Evolutionary conservation across 2,797 vertebrate species (phyloP).

Genomic region (Danio choprae): DNA sequence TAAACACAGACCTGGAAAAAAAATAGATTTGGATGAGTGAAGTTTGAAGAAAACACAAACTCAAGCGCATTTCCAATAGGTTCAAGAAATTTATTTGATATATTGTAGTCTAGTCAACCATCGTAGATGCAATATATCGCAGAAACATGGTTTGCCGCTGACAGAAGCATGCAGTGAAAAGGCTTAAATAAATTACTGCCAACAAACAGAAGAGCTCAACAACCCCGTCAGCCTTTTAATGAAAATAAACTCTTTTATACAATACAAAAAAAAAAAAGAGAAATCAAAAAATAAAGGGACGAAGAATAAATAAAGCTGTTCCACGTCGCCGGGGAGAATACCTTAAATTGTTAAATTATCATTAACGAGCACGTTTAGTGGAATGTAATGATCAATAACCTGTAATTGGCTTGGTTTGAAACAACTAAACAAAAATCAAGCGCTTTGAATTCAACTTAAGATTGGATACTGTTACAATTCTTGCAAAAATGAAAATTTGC

Average conservation of each 20-base stretch:
- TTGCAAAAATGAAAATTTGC: background rate
- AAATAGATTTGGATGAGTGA: background rate
- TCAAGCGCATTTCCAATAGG: background rate
- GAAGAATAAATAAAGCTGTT: slow-evolving; percentile 57
- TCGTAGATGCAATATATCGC: slow-evolving; percentile 49
- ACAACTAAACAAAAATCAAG: slow-evolving; percentile 5
- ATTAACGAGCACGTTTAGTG: slow-evolving; percentile 51
- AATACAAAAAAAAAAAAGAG: slow-evolving; percentile 52
- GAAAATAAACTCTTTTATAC: slow-evolving; percentile 64
- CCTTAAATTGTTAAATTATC: slow-evolving; percentile 12
- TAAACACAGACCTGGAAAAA: background rate
- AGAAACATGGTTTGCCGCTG: slow-evolving; percentile 39
- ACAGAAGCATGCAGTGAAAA: slow-evolving; percentile 44
- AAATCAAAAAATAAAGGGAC: background rate
- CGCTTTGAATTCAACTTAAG: background rate
- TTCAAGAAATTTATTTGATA: slow-evolving; percentile 58
- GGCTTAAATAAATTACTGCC: slow-evolving; percentile 54
- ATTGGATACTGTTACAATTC: background rate
- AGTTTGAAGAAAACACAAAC: background rate
- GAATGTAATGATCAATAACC: slow-evolving; percentile 52
- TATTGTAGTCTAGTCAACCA: slow-evolving; percentile 48
- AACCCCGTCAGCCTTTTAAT: slow-evolving; percentile 45
- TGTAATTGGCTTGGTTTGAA: background rate
- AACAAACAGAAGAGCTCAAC: slow-evolving; percentile 47
- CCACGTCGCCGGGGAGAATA: background rate